Evolutionary conservation across 2,113 vertebrate genomes (phyloP), one percentile per base, ranked within the genome.

Genomic region (Cranoglanis bouderius): DNA sequence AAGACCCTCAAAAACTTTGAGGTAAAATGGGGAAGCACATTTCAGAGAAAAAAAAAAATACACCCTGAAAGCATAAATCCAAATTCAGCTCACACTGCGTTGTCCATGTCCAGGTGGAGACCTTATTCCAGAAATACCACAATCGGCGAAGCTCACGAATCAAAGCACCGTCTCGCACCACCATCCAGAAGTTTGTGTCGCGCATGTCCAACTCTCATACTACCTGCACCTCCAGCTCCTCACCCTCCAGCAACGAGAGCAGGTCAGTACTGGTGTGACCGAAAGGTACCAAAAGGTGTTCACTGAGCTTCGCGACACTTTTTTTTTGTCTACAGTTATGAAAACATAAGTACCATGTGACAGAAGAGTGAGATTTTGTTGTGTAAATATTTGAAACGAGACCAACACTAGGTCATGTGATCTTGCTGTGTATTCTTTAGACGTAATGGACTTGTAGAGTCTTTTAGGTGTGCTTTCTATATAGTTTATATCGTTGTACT

Each of bases 51-150:
- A 29, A 67, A 18, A 5, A 51, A 26, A 40, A 57, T 10, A 26
- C 5, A 65, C 35, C 16, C 21, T 10, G 16, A 18, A 85, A 72
- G 14, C 21, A 55, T 4, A 3, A 61, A 40, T 29, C 21, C 35
- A 26, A 40, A 16, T 61, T 87, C 19, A 82, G 16, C 24, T 43
- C 55, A 24, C 38, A 40, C 13, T 5, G n/a, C 46, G 19, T 19
- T 85, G 26, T 91, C 26, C 43, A 13, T 80, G 3, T 75, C 40
- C 92, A 98, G 97, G 97, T 98, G 95, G 97, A 98, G 94, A 98
- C 97, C 94, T 96, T 98, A 94, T 98, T 98, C 95, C 97, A 98
- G 96, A 98, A 97, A 94, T 98, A 98, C 91, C 97, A 97, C 95
- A 98, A 94, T 94, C 96, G 97, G 87, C 96, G 97, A 93, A 97